Base-by-base conservation (phyloP, 2,797 vertebrate species). In the Chaenodraco wilsoni region DNA sequence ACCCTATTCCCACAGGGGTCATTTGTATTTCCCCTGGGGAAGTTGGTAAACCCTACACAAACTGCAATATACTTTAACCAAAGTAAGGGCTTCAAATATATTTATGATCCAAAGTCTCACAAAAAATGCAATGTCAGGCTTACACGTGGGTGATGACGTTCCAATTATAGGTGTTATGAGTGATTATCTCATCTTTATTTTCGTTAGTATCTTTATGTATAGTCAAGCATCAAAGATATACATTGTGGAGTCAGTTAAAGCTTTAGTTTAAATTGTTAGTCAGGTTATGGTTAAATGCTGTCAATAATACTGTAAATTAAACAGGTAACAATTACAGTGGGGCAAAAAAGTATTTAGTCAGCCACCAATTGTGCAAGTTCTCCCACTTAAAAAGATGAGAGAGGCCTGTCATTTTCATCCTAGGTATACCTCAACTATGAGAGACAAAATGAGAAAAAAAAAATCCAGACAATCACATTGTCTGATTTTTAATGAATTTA, bases 291-390 rank as follows among this genome's bases (percentile, higher is more conserved):
- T 54, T 83, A 79, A 87, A 64, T 76, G 44, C 72, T 72, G 56
- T 51, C 54, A 79, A 84, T 85, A 23, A 23, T 59, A 79, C 8
- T 54, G 50, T 51, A 51, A 64, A 60, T 77, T 72, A 70, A 41
- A 71, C 64, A 66, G 31, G 57, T 77, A 72, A 56, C 60, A 76
- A 70, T 82, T 15, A 23, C 2, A 23, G 21, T 21, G 21, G 21
- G 21, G 21, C 21, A 21, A 21, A 21, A 2, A 21, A 21, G 21
- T 21, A 21, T 21, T 21, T 21, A 21, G 21, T 21, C 21, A 21
- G 21, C 21, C 21, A 21, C 21, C 21, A 21, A 21, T 21, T 21
- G 21, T 21, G 21, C 21, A 21, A 21, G 21, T 21, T 21, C 21
- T 21, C 21, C 21, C 21, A 21, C 21, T 21, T 21, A 21, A 21